Evolutionary conservation across 2,113 vertebrate species (phyloP).

Genomic region (Gobius niger): DNA sequence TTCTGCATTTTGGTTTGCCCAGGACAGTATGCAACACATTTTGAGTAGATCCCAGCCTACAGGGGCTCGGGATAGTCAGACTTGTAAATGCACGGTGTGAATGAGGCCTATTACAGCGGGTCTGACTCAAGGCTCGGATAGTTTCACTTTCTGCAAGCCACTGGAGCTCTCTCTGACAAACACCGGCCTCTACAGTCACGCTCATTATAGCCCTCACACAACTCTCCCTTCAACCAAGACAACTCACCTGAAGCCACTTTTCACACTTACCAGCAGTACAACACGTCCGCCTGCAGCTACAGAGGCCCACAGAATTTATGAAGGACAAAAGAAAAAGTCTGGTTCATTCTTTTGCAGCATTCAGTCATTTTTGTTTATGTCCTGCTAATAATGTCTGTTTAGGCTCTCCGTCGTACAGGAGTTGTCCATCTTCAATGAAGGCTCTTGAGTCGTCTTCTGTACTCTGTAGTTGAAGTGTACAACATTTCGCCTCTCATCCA

Average conservation of each 20-base stretch:
- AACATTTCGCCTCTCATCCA: too few relatives aligned
- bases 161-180: too few relatives aligned
- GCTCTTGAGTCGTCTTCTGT: too few relatives aligned
- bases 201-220: neutral
- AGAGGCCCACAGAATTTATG: neutral
- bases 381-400: too few relatives aligned
- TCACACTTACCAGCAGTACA: neutral
- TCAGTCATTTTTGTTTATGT: neutral
- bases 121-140: neutral
- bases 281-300: neutral
- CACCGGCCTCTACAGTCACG: neutral
- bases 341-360: neutral
- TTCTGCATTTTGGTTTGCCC: neutral
- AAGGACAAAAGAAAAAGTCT: too few relatives aligned
- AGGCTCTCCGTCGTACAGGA: too few relatives aligned
- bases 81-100: neutral
- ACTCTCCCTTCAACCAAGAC: neutral
- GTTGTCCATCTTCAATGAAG: too few relatives aligned
- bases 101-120: neutral
- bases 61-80: neutral
- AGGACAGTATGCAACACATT: neutral
- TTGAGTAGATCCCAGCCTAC: neutral
- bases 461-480: too few relatives aligned
- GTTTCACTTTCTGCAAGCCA: neutral
- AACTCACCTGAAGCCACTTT: conserved; percentile 7